Conservation (phyloP, 1,140 invertebrate genomes). For the Drosophila nannoptera region DNA sequence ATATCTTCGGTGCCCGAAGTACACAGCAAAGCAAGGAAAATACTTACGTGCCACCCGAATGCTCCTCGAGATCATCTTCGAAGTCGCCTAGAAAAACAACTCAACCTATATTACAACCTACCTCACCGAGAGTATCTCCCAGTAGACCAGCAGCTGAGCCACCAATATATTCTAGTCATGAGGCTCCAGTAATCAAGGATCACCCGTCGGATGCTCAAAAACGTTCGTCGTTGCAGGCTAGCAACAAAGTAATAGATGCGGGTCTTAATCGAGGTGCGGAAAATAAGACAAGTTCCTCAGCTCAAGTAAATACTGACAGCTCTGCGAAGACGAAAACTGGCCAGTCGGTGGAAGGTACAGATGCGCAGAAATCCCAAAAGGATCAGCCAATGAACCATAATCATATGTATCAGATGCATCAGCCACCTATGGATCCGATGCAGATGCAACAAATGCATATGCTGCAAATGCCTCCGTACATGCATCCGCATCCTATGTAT, state of each 20-base stretch:
- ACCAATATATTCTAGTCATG: neutral
- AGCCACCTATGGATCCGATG: neutral
- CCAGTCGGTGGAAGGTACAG: neutral
- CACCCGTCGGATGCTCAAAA: neutral
- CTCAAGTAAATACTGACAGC: neutral
- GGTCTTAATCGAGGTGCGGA: constrained; percentile 23
- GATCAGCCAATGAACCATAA: constrained; percentile 7
- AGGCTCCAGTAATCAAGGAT: neutral
- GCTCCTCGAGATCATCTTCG: constrained; percentile 41
- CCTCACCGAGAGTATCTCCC: neutral
- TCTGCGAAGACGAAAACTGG: neutral
- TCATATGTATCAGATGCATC: constrained; percentile 7
- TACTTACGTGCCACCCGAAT: neutral
- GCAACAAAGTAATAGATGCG: constrained; percentile 46
- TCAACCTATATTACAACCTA: neutral
- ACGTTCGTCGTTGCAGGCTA: neutral
- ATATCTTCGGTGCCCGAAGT: neutral
- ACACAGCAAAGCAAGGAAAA: neutral
- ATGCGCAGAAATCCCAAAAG: neutral
- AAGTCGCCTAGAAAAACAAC: constrained; percentile 27
- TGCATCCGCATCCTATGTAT: constrained; percentile 13
- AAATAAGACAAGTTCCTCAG: neutral
- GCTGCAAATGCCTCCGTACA: constrained; percentile 4
- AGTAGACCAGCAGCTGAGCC: neutral
- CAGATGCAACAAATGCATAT: constrained; percentile 2